Base-by-base conservation (phyloP, 1,140 invertebrate species). In the Micrasema longulum region DNA sequence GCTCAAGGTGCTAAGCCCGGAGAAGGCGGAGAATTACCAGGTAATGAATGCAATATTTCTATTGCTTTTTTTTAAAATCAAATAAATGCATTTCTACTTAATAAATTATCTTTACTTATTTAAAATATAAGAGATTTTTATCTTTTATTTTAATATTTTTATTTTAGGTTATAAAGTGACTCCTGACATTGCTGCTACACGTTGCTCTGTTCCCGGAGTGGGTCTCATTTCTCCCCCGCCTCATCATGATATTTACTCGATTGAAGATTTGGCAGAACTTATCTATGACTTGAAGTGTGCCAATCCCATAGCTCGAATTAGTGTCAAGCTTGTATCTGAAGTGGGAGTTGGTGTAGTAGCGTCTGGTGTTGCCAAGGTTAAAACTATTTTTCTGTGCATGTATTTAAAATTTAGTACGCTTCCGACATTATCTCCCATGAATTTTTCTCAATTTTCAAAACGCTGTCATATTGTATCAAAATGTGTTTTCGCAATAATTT, bases 211-310 rank as follows among this genome's bases (percentile, higher is more conserved):
- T 1, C 88, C 97, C 5, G 97, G 97, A 6, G 98, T 99, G n/a
- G 98, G 98, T 57, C 85, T 99, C 0, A 99, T 99, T 79, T 99
- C 97, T 0, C 98, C 98, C 35, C 97, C 98, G 5, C 98, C 98
- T 5, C 98, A 99, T 87, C 98, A 99, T 83, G 97, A 99, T 80
- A 99, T 99, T 82, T 99, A 99, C 84, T 98, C 96, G 36, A 99
- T 99, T 79, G 98, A 99, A 85, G 98, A 99, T 87, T 86, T 99
- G 76, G 96, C 97, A 1, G 96, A 99, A 86, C 87, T 99, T 38
- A 99, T 99, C 79, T 99, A 99, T 79, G 98, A 99, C 84, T 87
- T 99, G 48, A 99, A 99, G 83, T 97, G 95, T 81, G 94, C 97
- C 47, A 99, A 99, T 88, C 98, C 98, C 0, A 87, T 88, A 64